A percentile compares a stretch with the other conserved stretches of the same genome.
phyloP scores from a whole-genome alignment of 2,888 invertebrate species.

The Epistrophe grossulariae region DNA sequence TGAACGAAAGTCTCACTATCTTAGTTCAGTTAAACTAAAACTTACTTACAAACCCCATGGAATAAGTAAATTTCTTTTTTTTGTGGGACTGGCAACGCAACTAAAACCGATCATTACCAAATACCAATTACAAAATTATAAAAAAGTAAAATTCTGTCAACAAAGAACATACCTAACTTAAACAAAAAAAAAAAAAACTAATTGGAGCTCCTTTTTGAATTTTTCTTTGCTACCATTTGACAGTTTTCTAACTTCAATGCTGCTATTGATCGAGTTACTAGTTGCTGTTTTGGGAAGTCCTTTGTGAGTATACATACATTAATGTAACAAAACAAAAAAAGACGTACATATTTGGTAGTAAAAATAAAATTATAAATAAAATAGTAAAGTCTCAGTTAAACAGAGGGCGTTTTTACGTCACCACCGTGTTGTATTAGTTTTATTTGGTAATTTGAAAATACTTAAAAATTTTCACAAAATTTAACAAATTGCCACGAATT shows the following conservation, averaged over 20 bases:
- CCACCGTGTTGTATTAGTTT: too few relatives aligned
- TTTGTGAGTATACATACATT: slow-evolving; percentile 81
- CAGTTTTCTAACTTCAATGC: slow-evolving; percentile 76
- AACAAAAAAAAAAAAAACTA: slow-evolving; percentile 58
- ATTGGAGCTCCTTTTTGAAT: slow-evolving; percentile 76
- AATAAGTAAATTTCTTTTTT: slow-evolving; percentile 55
- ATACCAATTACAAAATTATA: slow-evolving; percentile 33
- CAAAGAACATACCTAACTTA: slow-evolving; percentile 27
- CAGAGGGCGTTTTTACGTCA: background rate
- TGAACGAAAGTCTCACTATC: slow-evolving; percentile 55
- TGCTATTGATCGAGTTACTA: slow-evolving; percentile 77
- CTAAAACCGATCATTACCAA: slow-evolving; percentile 75
- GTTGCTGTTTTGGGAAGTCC: slow-evolving; percentile 83
- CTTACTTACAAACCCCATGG: slow-evolving; percentile 52
- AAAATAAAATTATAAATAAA: slow-evolving; percentile 58
- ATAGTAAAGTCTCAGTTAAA: slow-evolving; percentile 62
- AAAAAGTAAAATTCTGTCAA: slow-evolving; percentile 68
- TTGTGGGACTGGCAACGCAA: slow-evolving; percentile 76
- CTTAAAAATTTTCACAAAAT: too few relatives aligned
- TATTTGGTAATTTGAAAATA: too few relatives aligned
- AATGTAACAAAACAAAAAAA: slow-evolving; percentile 59
- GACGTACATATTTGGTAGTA: slow-evolving; percentile 46
- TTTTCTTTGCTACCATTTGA: slow-evolving; percentile 76
- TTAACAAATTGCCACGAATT: too few relatives aligned
- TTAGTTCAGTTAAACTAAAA: slow-evolving; percentile 56